Evolutionary conservation across 2,888 invertebrate species (phyloP), one percentile per base, ranked within the genome.

Genomic region (Thysanoteuthis rhombus): DNA sequence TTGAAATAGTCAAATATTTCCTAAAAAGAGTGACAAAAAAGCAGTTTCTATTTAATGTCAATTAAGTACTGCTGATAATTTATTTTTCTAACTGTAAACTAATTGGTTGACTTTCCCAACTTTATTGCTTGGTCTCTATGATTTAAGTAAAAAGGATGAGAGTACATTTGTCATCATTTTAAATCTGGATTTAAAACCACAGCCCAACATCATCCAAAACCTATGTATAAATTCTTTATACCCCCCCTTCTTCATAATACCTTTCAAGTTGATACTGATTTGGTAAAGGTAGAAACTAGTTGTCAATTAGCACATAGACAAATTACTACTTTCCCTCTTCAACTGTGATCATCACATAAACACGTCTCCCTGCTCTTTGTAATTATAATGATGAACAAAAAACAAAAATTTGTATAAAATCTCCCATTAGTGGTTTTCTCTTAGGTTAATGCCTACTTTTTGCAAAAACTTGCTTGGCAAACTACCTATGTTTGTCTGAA

Each of bases 21-120:
- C 10, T 75, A 36, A 12, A 75, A 75, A 75, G 2, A n/a, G 1
- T 8, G 12, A n/a, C 0, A 22, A 32, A 75, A 1, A 75, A 36
- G n/a, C n/a, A 75, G 75, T 75, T 75, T 75, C n/a, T n/a, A 75
- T 75, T 75, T n/a, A 75, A 75, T n/a, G n/a, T 75, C 75, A 75
- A n/a, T 75, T 75, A 75, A 75, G 16, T 75, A 1, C n/a, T n/a
- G 75, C 75, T 75, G 75, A 75, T 75, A 75, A 75, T 75, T 75
- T 75, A 75, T 75, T 75, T 75, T 75, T 75, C 19, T n/a, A n/a
- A 58, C 1, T 32, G 12, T 12, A 28, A 32, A 22, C 8, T 6
- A 58, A 10, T 75, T n/a, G 16, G 2, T 75, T 75, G 22, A n/a
- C 12, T 75, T 36, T 75, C 36, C 22, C n/a, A 75, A 10, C 52